Percentiles rank a stretch among this genome's conserved stretches.
Conservation (phyloP, 2,888 invertebrate species). For the Amaurobius ferox region DNA sequence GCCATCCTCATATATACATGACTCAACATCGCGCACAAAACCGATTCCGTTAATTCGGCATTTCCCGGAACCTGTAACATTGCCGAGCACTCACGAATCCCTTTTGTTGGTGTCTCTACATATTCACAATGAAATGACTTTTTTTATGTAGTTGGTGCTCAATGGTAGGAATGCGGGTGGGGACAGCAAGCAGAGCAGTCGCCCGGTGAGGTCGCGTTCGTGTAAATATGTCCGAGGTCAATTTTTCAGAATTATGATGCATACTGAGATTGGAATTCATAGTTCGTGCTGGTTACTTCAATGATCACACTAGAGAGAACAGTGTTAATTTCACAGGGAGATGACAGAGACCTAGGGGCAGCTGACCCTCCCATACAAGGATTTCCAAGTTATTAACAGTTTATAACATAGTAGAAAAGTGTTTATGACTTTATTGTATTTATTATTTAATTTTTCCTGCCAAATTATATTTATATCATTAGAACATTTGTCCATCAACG, state of each 20-base stretch:
- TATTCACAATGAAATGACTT: not conserved
- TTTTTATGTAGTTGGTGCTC: not conserved
- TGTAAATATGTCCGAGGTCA: not conserved
- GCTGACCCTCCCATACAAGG: too few relatives aligned
- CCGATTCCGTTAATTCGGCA: not conserved
- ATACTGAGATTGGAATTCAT: not conserved
- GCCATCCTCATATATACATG: not conserved
- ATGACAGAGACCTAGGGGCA: too few relatives aligned
- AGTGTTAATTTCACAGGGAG: too few relatives aligned
- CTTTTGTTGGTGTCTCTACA: not conserved
- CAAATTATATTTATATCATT: too few relatives aligned
- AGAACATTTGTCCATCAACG: too few relatives aligned
- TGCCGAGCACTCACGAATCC: not conserved
- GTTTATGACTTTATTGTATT: too few relatives aligned
- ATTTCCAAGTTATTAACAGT: too few relatives aligned
- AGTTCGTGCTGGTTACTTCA: not conserved
- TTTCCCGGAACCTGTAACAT: not conserved
- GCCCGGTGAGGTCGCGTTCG: slow-evolving; percentile 4
- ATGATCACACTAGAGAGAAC: too few relatives aligned
- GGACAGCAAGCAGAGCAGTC: not conserved
- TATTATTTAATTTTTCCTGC: too few relatives aligned
- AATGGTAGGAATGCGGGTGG: slow-evolving; percentile 1
- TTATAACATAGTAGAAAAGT: too few relatives aligned
- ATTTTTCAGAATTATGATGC: not conserved
- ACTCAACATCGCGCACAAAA: not conserved